Evolutionary conservation across 2,888 invertebrate genomes (phyloP), one percentile per base, ranked within the genome.

Genomic region (Troides aeacus): DNA sequence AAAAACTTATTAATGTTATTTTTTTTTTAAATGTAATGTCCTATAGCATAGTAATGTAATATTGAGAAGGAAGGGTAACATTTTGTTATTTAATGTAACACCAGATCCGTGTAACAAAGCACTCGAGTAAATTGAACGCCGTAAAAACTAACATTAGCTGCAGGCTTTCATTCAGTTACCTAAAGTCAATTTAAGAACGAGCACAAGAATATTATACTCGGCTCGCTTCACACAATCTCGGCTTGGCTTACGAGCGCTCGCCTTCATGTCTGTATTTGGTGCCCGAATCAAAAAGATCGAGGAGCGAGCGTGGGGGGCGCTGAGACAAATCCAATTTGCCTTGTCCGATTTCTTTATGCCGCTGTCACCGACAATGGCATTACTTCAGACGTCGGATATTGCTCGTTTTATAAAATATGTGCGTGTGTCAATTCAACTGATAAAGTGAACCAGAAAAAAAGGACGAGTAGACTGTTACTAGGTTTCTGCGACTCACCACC

Each of bases 251-350:
- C 69, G 57, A 53, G 62, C 69, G 66, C 66, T 66, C 69, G 69
- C 58, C 56, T 21, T 61, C 61, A 62, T 53, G 66, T 70, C 66
- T 66, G 66, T 64, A 70, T 66, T 66, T 63, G 60, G 56, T 56
- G 70, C 56, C 63, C 46, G 70, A 70, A 70, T 67, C 66, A 66
- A 60, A 69, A 64, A 70, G 60, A 66, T 66, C 70, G 70, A 63
- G 64, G 60, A 70, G 63, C 60, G 66, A 70, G 60, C 66, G 62
- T 56, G 46, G 46, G 46, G 70, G 64, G 66, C 63, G 66, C 66
- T 70, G 70, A 70, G 70, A 70, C 63, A 70, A 70, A 70, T 70
- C 70, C 66, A 70, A 70, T 70, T 70, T 70, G 66, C 70, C 70
- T 70, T 64, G 70, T 66, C 70, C 70, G 70, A 70, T 70, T 66